Conservation (phyloP, 2,888 invertebrate genomes). For the Synergus laeviventris region DNA sequence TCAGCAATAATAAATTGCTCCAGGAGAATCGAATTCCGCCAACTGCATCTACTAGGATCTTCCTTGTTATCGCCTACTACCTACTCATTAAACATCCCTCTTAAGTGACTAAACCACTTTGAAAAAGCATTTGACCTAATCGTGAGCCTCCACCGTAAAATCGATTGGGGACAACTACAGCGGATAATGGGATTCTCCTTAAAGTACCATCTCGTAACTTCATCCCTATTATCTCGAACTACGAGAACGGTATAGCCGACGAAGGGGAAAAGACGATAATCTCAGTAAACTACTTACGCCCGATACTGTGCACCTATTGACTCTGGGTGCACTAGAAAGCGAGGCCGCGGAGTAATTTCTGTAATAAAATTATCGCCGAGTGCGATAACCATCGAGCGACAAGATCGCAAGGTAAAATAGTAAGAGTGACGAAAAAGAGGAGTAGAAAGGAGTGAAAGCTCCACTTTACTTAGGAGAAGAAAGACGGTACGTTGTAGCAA, state of each 20-base stretch:
- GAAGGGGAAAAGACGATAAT: constrained; percentile 37
- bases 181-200: constrained; percentile 30
- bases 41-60: neutral
- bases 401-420: neutral
- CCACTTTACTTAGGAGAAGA: constrained; percentile 47
- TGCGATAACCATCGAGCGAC: neutral
- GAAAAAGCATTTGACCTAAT: neutral
- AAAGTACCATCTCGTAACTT: constrained; percentile 28
- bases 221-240: constrained; percentile 32
- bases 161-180: constrained; percentile 32
- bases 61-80: neutral
- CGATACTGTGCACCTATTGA: neutral
- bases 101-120: neutral
- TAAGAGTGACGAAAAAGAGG: neutral
- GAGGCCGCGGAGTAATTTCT: neutral
- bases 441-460: constrained; percentile 2
- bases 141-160: neutral
- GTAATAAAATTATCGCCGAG: constrained; percentile 4
- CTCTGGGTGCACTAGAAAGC: neutral
- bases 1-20: neutral
- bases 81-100: neutral
- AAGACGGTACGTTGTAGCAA: constrained; percentile 32
- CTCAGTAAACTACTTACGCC: constrained; percentile 28
- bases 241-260: constrained; percentile 28
- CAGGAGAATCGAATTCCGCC: neutral